Conservation (phyloP, 2,113 vertebrate species). For the Elephantulus edwardii region DNA sequence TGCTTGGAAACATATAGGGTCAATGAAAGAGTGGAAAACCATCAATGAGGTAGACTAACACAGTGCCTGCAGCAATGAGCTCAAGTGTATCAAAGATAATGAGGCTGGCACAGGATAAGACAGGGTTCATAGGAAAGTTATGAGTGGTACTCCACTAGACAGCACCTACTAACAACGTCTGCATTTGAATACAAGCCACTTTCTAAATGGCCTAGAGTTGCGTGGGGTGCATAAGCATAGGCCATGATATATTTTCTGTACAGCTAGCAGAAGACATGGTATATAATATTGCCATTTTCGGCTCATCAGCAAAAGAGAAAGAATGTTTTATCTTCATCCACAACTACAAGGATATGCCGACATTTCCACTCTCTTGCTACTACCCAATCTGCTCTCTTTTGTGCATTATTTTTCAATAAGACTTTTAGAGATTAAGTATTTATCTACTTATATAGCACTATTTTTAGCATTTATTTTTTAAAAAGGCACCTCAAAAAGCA, state of each 20-base stretch:
- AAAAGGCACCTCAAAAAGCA: slow-evolving; percentile 45
- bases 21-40: too few relatives aligned
- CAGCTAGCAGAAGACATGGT: background rate
- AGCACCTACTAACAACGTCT: too few relatives aligned
- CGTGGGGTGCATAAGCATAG: background rate
- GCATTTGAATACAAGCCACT: slow-evolving; percentile 1
- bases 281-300: background rate
- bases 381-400: background rate
- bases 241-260: background rate
- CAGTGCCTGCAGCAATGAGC: too few relatives aligned
- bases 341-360: background rate
- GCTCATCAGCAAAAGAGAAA: background rate
- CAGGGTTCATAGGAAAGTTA: too few relatives aligned
- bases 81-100: too few relatives aligned
- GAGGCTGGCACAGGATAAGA: too few relatives aligned
- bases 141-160: too few relatives aligned
- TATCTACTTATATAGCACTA: slow-evolving; percentile 4
- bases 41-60: too few relatives aligned
- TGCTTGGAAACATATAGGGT: too few relatives aligned
- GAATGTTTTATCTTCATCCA: too few relatives aligned
- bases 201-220: background rate
- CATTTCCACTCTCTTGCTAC: slow-evolving; percentile 37
- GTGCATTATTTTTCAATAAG: slow-evolving; percentile 25
- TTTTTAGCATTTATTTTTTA: slow-evolving; percentile 16
- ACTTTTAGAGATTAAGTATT: background rate